Evolutionary conservation across 2,797 vertebrate species (phyloP).

Genomic region (Syncerus caffer): DNA sequence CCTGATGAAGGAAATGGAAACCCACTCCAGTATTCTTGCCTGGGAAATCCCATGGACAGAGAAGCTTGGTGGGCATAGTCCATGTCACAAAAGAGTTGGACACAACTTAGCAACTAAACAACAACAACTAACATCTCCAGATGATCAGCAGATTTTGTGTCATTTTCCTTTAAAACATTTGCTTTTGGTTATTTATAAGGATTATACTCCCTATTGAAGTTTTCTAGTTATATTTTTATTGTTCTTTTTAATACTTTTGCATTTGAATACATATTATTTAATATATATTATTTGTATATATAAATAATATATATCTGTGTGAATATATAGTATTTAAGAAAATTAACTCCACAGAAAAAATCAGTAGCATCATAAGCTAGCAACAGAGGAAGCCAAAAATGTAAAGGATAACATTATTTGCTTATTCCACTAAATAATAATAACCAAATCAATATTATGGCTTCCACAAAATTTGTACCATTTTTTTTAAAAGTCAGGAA

Average conservation of each 20-base stretch:
- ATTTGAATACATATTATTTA: not conserved
- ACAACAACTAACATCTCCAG: not conserved
- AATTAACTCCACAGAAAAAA: not conserved
- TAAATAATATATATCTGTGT: not conserved
- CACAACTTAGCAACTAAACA: not conserved
- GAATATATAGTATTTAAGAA: not conserved
- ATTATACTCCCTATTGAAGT: not conserved
- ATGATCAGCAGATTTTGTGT: not conserved
- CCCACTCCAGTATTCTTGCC: not conserved
- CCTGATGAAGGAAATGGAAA: not conserved
- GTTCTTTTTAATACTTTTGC: not conserved
- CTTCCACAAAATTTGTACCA: slow-evolving; percentile 25
- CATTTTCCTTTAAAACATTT: not conserved
- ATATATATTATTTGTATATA: not conserved
- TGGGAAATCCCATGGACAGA: not conserved
- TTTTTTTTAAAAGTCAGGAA: slow-evolving; percentile 51
- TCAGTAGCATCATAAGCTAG: not conserved
- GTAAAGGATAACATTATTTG: not conserved
- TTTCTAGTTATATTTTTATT: slow-evolving; percentile 3
- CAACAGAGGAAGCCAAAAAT: not conserved
- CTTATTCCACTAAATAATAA: slow-evolving; percentile 20
- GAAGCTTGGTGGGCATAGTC: not conserved
- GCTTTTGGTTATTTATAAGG: not conserved
- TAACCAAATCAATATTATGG: slow-evolving; percentile 18
- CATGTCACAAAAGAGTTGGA: not conserved